Percentiles rank a stretch among this genome's conserved stretches.
phyloP scores from a whole-genome alignment of 2,797 vertebrate genomes.

The Petrocephalus sullivani region DNA sequence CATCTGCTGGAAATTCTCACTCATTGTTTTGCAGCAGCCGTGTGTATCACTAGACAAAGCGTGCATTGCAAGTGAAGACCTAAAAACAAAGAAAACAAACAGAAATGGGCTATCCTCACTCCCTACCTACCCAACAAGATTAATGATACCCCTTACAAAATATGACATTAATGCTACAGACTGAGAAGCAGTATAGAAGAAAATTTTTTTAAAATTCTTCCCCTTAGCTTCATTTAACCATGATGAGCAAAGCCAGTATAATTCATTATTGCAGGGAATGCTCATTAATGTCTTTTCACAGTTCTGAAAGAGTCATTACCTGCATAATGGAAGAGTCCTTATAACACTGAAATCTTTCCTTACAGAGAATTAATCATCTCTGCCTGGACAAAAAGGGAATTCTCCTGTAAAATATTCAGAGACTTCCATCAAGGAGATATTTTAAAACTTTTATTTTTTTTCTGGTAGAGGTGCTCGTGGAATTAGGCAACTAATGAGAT shows the following conservation, averaged over 20 bases:
- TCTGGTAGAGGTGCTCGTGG: constrained; percentile 28
- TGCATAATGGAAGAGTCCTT: constrained; percentile 73
- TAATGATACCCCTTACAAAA: constrained; percentile 46
- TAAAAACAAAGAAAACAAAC: not conserved
- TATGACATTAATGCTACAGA: constrained; percentile 30
- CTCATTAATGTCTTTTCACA: constrained; percentile 73
- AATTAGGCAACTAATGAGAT: constrained; percentile 21
- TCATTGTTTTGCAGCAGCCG: not conserved
- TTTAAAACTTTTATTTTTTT: constrained; percentile 56
- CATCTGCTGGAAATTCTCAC: not conserved
- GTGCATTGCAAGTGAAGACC: not conserved
- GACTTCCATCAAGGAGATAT: constrained; percentile 52
- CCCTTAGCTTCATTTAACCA: constrained; percentile 53
- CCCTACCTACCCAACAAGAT: constrained; percentile 38
- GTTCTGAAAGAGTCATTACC: constrained; percentile 78
- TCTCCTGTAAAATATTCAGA: constrained; percentile 72
- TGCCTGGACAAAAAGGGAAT: constrained; percentile 68
- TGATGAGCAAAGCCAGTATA: constrained; percentile 62
- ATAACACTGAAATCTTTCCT: constrained; percentile 69
- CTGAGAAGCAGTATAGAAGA: constrained; percentile 37
- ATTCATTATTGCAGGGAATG: constrained; percentile 69
- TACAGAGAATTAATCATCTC: constrained; percentile 69
- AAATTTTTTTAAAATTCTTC: constrained; percentile 49
- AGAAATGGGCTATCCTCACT: not conserved
- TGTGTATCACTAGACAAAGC: not conserved